Conservation (phyloP, 1,140 invertebrate genomes). For the Sitobion miscanthi region DNA sequence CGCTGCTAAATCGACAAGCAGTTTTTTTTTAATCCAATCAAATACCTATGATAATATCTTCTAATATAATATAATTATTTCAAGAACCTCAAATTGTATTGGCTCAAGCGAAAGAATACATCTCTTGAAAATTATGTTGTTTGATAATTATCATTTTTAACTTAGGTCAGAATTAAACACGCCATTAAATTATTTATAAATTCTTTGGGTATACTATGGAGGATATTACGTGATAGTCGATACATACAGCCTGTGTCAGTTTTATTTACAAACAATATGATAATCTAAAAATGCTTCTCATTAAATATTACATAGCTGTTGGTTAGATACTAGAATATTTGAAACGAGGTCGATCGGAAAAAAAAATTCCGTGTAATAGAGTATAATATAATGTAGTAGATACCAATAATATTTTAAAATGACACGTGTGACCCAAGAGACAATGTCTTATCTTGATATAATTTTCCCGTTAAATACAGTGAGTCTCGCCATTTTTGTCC, state of each 20-base stretch:
- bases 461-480: neutral
- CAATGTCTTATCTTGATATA: neutral
- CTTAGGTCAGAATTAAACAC: neutral
- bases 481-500: neutral
- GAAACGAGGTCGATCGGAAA: neutral
- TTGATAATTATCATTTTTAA: neutral
- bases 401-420: neutral
- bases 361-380: neutral
- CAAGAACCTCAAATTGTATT: neutral
- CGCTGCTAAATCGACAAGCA: neutral
- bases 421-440: neutral
- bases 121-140: neutral
- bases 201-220: neutral
- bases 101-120: neutral
- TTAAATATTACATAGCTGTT: neutral
- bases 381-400: neutral
- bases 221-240: neutral
- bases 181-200: neutral
- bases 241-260: neutral
- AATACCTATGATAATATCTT: neutral
- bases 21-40: neutral
- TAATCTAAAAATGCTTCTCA: neutral
- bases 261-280: neutral
- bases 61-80: neutral
- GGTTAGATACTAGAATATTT: neutral